Conservation (phyloP, 1,140 invertebrate species). For the Acromyrmex charruanus region DNA sequence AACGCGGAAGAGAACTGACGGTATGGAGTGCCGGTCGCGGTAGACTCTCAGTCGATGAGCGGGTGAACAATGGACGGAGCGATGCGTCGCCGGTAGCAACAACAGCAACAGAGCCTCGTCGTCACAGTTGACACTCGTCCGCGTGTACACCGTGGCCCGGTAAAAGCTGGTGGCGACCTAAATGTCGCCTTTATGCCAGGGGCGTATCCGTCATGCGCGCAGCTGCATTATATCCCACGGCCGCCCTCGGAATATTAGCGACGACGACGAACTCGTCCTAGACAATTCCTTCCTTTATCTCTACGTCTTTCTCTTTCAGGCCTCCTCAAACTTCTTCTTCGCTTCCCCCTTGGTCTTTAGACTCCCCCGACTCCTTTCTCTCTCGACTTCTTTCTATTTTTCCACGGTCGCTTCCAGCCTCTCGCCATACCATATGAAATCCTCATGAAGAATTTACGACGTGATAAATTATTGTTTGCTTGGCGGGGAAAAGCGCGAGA, state of each 20-base stretch:
- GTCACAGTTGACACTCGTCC: conserved; percentile 50
- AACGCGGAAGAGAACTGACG: not conserved
- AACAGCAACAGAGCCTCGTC: conserved; percentile 44
- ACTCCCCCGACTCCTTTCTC: conserved; percentile 29
- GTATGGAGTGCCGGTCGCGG: conserved; percentile 30
- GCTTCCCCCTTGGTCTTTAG: conserved; percentile 1
- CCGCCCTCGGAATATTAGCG: conserved; percentile 73
- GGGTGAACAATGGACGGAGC: conserved; percentile 44
- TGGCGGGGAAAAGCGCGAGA: not conserved
- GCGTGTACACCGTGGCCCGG: conserved; percentile 64
- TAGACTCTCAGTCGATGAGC: conserved; percentile 42
- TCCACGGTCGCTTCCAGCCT: conserved; percentile 14
- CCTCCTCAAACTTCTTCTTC: not conserved
- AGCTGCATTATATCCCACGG: conserved; percentile 73
- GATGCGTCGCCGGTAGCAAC: conserved; percentile 45
- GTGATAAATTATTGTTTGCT: conserved; percentile 75
- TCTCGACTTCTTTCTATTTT: conserved; percentile 45
- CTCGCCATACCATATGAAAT: conserved; percentile 48
- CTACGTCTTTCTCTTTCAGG: not conserved
- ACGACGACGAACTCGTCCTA: conserved; percentile 42
- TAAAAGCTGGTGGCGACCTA: conserved; percentile 76
- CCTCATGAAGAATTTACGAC: conserved; percentile 73
- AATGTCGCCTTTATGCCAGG: conserved; percentile 78
- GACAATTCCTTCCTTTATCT: conserved; percentile 63
- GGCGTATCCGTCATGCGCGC: conserved; percentile 77